Conservation (phyloP, 2,113 vertebrate species). For the Origma solitaria region DNA sequence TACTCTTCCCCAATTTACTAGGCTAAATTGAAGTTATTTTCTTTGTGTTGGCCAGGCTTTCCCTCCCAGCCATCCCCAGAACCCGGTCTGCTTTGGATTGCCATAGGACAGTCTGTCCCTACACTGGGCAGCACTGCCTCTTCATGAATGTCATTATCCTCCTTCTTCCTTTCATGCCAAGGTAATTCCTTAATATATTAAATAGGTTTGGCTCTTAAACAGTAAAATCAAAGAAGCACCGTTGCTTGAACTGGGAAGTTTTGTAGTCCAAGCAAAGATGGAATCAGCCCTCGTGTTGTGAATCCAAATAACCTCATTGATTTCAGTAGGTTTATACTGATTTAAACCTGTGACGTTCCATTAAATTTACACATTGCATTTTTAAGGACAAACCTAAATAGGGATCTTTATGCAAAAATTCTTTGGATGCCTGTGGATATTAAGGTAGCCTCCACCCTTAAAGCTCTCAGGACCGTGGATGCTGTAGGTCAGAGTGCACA, state of each 20-base stretch:
- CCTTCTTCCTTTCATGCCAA: background rate
- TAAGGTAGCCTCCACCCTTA: background rate
- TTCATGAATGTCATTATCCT: background rate
- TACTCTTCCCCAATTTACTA: background rate
- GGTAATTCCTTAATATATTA: background rate
- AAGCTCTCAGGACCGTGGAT: background rate
- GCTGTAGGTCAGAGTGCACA: fast-evolving
- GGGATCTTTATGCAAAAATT: background rate
- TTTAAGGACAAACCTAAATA: background rate
- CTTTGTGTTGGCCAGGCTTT: fast-evolving
- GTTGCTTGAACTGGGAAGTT: background rate
- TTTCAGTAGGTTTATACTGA: background rate
- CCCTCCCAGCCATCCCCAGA: background rate
- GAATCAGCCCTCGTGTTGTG: background rate
- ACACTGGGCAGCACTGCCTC: background rate
- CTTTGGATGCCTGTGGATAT: background rate
- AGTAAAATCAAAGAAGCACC: background rate
- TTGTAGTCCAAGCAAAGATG: background rate
- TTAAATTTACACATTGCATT: background rate
- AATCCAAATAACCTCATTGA: background rate
- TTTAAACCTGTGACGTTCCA: background rate
- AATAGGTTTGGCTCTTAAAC: background rate
- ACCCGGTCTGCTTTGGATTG: background rate
- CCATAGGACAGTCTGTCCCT: background rate
- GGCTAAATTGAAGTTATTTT: background rate